Conservation (phyloP, 2,113 vertebrate species). For the Antigone vipio region DNA sequence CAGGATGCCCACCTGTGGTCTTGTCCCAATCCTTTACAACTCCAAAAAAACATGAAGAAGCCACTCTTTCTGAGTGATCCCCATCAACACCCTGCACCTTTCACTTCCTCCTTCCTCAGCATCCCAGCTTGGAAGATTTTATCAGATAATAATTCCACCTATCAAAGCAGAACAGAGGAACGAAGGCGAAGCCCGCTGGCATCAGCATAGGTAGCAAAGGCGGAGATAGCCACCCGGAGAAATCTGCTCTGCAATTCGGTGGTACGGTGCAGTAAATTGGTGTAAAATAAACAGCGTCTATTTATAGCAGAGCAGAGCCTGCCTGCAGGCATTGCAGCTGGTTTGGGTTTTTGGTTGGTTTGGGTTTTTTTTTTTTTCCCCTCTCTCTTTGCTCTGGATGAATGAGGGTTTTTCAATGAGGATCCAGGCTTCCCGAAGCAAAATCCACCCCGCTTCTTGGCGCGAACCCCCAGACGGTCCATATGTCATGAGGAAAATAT, state of each 20-base stretch:
- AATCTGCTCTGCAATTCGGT: not conserved
- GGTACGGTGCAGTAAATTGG: not conserved
- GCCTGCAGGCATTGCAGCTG: not conserved
- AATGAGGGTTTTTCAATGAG: constrained; percentile 9
- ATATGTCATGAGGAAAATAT: constrained; percentile 75
- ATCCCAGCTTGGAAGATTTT: not conserved
- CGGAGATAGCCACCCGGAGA: not conserved
- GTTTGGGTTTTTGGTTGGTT: not conserved
- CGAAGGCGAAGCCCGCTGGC: not conserved
- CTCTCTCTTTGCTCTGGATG: not conserved
- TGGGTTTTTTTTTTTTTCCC: not conserved
- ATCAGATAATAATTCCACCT: not conserved
- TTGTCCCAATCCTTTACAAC: not conserved
- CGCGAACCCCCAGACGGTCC: constrained; percentile 29
- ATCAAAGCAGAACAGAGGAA: not conserved
- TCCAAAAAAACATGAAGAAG: not conserved
- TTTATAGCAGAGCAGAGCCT: not conserved
- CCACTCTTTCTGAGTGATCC: too few species aligned
- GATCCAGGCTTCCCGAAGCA: not conserved
- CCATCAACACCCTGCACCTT: not conserved
- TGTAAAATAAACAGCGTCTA: not conserved
- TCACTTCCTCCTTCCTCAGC: not conserved
- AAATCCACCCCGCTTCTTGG: constrained; percentile 71
- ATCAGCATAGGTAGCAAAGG: not conserved
- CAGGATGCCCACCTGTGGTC: not conserved